A percentile compares a stretch with the other conserved stretches of the same genome.
Conservation (phyloP, 64 coral and sea anemone genomes). For the Dendronephthya gigantea region DNA sequence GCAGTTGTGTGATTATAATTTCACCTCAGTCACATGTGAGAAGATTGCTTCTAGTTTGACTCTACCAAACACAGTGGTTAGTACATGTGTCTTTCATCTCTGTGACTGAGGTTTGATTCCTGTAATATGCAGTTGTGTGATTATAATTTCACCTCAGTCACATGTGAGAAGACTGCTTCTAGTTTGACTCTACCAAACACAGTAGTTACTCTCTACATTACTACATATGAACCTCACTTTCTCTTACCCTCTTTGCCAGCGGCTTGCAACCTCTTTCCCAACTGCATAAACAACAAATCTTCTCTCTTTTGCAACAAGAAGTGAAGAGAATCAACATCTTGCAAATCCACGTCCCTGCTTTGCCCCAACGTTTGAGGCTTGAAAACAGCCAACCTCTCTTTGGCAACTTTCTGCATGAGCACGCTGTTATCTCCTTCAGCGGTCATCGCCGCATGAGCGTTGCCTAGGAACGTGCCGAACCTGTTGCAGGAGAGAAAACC, state of each 20-base stretch:
- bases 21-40: too few relatives aligned
- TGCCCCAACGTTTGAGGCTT: constrained; percentile 24
- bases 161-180: too few relatives aligned
- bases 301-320: constrained; percentile 52
- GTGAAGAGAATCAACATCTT: constrained; percentile 42
- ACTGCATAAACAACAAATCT: constrained; percentile 47
- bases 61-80: too few relatives aligned
- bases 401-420: constrained; percentile 86
- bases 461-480: constrained; percentile 49
- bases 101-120: too few relatives aligned
- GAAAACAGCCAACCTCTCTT: constrained; percentile 55
- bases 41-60: too few relatives aligned
- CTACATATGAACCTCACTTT: not conserved
- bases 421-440: constrained; percentile 84
- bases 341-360: constrained; percentile 35
- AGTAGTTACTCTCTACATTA: not conserved
- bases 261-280: constrained; percentile 59
- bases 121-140: too few relatives aligned
- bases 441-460: constrained; percentile 73
- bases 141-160: too few relatives aligned
- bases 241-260: constrained; percentile 42
- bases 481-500: constrained; percentile 77
- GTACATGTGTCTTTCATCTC: too few relatives aligned
- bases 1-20: too few relatives aligned
- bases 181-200: too few relatives aligned